Base-by-base conservation (phyloP, 2,888 invertebrate genomes). In the Liopterus haemorrhoidalis region DNA sequence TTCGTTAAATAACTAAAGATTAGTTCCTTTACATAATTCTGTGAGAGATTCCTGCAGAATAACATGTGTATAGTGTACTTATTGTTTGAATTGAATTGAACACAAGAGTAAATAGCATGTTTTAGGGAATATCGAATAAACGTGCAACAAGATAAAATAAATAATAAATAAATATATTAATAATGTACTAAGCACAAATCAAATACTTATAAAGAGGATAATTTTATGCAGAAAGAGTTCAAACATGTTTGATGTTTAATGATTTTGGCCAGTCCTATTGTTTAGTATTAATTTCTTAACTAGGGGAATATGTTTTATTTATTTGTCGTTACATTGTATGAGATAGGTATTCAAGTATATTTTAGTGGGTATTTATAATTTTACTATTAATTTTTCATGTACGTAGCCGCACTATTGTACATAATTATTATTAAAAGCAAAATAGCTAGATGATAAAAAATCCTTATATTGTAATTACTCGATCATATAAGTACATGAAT, bases 21-120 rank as follows among this genome's bases (percentile, higher is more conserved):
- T 66, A 66, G 65, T 66, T 66, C 65, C 64, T 66, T 60, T 53
- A n/a, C n/a, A n/a, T n/a, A n/a, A n/a, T n/a, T n/a, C n/a, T n/a
- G n/a, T n/a, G n/a, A n/a, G 54, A 43, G 49, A 53, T 50, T 46
- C 51, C 49, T 50, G 53, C 52, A 22, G 22, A 6, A 9, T 22
- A 22, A 22, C 9, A 6, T 22, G 22, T 5, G 9, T n/a, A n/a
- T n/a, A n/a, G n/a, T n/a, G n/a, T n/a, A n/a, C 9, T 9, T 22
- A 9, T 5, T 4, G 12, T 20, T 35, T 36, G 14, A 11, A 36
- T 36, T 19, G n/a, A 25, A 37, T 27, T 19, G 24, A 41, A 12
- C 24, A 20, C 28, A 27, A 15, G 24, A 24, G 32, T 41, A 41
- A 41, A 41, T 32, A 41, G 22, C 19, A 20, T 39, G 38, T 45